Evolutionary conservation across 1,140 invertebrate species (phyloP), one percentile per base, ranked within the genome.

Genomic region (Aphaenogaster rudis): DNA sequence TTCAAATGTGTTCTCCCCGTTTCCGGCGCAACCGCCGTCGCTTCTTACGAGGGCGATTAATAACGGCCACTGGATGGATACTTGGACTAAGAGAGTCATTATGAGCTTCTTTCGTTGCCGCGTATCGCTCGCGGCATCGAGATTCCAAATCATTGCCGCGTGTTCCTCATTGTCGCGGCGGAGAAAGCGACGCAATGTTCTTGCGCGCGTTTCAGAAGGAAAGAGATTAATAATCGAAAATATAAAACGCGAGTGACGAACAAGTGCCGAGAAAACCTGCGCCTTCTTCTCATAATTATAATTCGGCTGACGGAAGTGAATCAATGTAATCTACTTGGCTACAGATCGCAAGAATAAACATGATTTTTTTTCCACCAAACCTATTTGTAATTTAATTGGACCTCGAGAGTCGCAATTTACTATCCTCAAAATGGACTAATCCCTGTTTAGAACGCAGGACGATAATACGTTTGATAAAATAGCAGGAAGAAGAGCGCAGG

Each of bases 31-130:
- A 28, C 57, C 61, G 45, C 48, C 69, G 48, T 69, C 48, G 69
- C 71, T 69, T 76, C 69, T 84, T 84, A 84, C 69, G 39, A 39
- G 17, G 69, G 42, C 80, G 80, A 84, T 84, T 84, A 84, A 84
- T 84, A 84, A 76, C 69, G 48, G 63, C 11, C 74, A 8, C 74
- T 36, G 64, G 80, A 74, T 50, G 67, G 66, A 74, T 84, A 76
- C 71, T 76, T 39, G 45, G 13, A n/a, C 54, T 76, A 61, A 84
- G 80, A 84, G 80, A 76, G 80, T 71, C 80, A 45, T 84, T 84
- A 76, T 13, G 42, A 61, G 69, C 39, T 84, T 84, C 80, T 84
- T 84, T 74, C 69, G 69, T 15, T n/a, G n/a, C 15, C 54, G 33
- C 42, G 42, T 84, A 74, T 63, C 80, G 42, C 57, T 36, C 45